Evolutionary conservation across 2,113 vertebrate species (phyloP), one percentile per base, ranked within the genome.

Genomic region (Salvator merianae): DNA sequence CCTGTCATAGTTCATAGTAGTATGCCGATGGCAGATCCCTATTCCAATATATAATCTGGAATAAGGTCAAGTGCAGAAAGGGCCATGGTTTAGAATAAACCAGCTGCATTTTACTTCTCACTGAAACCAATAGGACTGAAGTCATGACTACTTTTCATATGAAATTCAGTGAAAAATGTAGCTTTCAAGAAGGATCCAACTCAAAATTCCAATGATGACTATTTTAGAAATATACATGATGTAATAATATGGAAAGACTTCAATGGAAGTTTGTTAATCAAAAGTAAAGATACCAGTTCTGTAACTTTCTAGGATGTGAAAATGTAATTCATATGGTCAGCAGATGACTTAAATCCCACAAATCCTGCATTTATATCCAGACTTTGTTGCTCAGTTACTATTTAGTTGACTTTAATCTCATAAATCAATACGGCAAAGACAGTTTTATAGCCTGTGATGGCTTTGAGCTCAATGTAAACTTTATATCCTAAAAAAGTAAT

Each of bases 401-500:
- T 72, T 71, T 68, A 72, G 76, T 72, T 72, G 83, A 72, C 43
- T 84, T 72, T 79, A 79, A 72, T 79, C 79, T 84, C 55, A 85
- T 79, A 85, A 85, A 79, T 85, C 77, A 85, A 36, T 85, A 65
- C 36, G 79, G 73, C 83, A 79, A 85, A 85, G 77, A 79, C 69
- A 85, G 76, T 72, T 50, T 63, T 79, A 85, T 65, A 79, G 69
- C 70, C 38, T 73, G 38, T 72, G 83, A 79, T 85, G 38, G 55
- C 69, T 85, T 79, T 85, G 83, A 79, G 83, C 77, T 72, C 69
- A 79, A 79, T 79, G 83, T 85, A 85, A 85, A 85, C 69, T 85
- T 85, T 85, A 85, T 38, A 85, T 85, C 77, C 83, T 85, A 79
- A 68, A 85, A 79, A 79, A 85, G 68, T 85, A 85, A 85, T 85